phyloP scores from a whole-genome alignment of 2,797 vertebrate genomes.

The Streptopelia turtur region DNA sequence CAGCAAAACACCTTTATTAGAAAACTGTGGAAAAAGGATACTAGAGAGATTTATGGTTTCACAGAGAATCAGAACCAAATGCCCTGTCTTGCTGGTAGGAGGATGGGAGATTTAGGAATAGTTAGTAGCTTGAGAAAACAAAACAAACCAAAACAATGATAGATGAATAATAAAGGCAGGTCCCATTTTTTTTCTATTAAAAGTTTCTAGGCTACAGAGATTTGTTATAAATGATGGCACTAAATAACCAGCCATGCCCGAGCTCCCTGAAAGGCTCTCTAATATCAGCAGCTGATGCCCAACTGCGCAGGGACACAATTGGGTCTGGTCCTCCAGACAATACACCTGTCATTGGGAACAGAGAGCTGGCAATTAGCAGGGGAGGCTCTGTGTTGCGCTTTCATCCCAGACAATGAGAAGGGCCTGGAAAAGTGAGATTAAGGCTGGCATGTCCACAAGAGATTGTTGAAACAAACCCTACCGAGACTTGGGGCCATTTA shows the following conservation, averaged over 20 bases:
- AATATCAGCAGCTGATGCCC: conserved; percentile 64
- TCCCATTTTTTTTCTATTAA: background rate
- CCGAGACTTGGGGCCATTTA: background rate
- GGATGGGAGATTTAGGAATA: conserved; percentile 21
- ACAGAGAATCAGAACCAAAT: background rate
- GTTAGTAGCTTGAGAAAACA: background rate
- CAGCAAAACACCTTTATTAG: background rate
- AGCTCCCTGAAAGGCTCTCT: conserved; percentile 33
- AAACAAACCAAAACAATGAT: background rate
- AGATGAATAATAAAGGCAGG: background rate
- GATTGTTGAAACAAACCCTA: conserved; percentile 40
- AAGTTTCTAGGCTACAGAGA: conserved; percentile 51
- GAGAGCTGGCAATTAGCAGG: conserved; percentile 81
- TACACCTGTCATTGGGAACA: conserved; percentile 76
- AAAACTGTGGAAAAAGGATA: background rate
- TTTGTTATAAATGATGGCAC: conserved; percentile 37
- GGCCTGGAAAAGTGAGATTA: conserved; percentile 86
- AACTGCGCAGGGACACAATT: conserved; percentile 52
- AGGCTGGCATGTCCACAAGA: conserved; percentile 53
- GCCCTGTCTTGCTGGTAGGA: background rate
- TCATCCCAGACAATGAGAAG: conserved; percentile 78
- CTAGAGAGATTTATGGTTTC: background rate
- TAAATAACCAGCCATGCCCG: conserved; percentile 8
- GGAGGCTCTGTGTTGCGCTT: conserved; percentile 56
- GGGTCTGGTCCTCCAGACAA: conserved; percentile 78